Evolutionary conservation across 2,113 vertebrate species (phyloP).

Genomic region (Silurus glanis): DNA sequence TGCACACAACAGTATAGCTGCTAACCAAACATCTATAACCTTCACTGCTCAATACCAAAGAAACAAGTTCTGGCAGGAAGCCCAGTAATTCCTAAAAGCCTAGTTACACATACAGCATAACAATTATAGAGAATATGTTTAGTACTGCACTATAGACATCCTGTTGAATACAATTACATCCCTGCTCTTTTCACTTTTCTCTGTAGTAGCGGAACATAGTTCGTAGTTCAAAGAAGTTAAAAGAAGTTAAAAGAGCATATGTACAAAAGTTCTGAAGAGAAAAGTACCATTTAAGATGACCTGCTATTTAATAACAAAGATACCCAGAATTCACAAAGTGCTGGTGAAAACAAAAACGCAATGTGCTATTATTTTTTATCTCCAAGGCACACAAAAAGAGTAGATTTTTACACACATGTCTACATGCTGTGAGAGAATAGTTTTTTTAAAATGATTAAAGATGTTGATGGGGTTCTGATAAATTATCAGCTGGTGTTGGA

Average conservation of each 20-base stretch:
- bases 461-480: not conserved
- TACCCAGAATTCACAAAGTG: not conserved
- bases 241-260: not conserved
- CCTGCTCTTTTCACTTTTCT: not conserved
- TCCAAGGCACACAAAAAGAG: not conserved
- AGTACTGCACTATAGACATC: not conserved
- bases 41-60: conserved; percentile 14
- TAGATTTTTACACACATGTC: not conserved
- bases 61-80: conserved; percentile 1
- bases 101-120: not conserved
- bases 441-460: too few species aligned
- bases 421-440: not conserved
- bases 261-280: not conserved
- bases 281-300: not conserved
- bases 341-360: not conserved
- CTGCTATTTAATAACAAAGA: not conserved
- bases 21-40: not conserved
- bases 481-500: not conserved
- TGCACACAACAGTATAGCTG: not conserved
- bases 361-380: not conserved
- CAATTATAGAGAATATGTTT: conserved; percentile 8
- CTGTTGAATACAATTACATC: conserved; percentile 6
- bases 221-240: not conserved
- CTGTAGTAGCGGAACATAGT: not conserved
- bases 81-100: conserved; percentile 26